Base-by-base conservation (phyloP, 92 coral and sea anemone genomes). In the Muricea muricata region DNA sequence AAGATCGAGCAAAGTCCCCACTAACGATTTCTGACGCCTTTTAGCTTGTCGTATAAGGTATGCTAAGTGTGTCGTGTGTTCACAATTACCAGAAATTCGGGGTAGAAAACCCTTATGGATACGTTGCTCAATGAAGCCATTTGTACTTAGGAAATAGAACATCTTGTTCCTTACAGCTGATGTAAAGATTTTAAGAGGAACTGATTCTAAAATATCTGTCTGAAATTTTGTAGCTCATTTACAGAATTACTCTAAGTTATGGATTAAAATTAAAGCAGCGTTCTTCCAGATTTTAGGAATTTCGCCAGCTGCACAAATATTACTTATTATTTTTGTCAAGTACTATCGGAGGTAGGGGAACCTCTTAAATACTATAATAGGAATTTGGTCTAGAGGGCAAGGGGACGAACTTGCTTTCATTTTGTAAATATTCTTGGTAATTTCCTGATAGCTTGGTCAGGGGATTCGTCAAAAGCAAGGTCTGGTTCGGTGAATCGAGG, bases 1-100 rank as follows among this genome's bases (percentile, higher is more conserved):
- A 0, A 86, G 72, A 52, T 86, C 90, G 4, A 86, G 69, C 29
- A 81, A 30, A 20, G 90, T 80, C 32, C 50, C 74, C 1, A 80
- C 73, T 31, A 66, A 65, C 3, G 90, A 86, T 34, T 81, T 78
- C 54, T 63, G 30, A 8, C 3, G 89, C 80, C 42, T 80, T 33
- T 35, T 79, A 5, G 61, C 48, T 69, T 60, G 65, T 0, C 29
- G 30, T n/a, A 45, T 73, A 20, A 70, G 54, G 80, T 83, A 37
- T 12, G 87, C 87, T 61, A 71, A 48, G 17, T 73, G 87, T 0
- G 82, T 40, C 7, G 86, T 46, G 32, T 50, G 65, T 57, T 79
- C 48, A 29, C 14, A 25, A 2, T 40, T 55, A 20, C 72, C 72
- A 2, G 74, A 63, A 65, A 79, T 37, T 4, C 86, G 55, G 15